These are phyloP conservation scores for Lumbricus terrestris DNA, from an alignment of 2,888 invertebrate species.

Conservation along the genomic window DNA sequence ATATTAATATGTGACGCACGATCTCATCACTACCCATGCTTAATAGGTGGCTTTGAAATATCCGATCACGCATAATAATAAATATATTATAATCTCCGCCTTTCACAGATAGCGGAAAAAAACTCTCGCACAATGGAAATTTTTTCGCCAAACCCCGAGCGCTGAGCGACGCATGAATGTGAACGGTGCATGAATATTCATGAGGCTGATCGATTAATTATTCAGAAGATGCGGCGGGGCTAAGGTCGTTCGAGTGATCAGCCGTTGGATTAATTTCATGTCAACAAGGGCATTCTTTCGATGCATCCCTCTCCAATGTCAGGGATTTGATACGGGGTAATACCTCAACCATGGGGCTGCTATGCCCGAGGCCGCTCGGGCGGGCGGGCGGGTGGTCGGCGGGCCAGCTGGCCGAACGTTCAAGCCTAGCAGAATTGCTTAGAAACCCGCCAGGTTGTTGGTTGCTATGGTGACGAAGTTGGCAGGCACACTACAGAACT, in stretches of 20 bases:
- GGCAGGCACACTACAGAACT: not conserved
- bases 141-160: not conserved
- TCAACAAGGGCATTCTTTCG: not conserved
- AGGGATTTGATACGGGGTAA: not conserved
- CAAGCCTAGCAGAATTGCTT: not conserved
- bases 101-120: not conserved
- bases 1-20: not conserved
- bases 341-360: no score
- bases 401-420: not conserved
- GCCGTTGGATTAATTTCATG: not conserved
- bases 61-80: not conserved
- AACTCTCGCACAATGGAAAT: not conserved
- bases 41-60: not conserved
- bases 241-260: not conserved
- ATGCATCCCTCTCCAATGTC: not conserved
- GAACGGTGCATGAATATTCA: not conserved
- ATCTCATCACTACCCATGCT: no score
- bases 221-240: not conserved
- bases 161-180: no score
- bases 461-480: constrained; percentile 16
- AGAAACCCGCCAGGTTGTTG: not conserved
- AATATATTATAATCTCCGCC: not conserved
- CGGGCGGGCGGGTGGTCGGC: not conserved
- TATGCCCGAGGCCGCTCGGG: not conserved
- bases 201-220: not conserved